Evolutionary conservation across 2,888 invertebrate genomes (phyloP).

Genomic region (Microctonus brassicae): DNA sequence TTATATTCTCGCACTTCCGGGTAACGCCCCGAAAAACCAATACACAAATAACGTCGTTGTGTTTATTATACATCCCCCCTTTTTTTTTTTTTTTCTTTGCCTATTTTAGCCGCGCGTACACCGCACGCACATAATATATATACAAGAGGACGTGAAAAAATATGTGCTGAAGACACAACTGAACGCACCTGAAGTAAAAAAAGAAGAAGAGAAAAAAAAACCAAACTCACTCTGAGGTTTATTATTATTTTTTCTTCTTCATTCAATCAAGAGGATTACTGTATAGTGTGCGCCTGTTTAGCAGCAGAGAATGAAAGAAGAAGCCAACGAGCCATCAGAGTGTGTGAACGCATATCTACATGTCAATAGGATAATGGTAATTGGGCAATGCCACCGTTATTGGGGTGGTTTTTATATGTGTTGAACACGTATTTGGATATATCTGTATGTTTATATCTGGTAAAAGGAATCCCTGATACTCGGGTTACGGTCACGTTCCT

Average conservation of each 20-base stretch:
- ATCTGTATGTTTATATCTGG: slow-evolving; percentile 22
- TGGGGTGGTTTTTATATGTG: slow-evolving; percentile 33
- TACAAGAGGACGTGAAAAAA: slow-evolving; percentile 4
- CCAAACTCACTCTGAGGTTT: background rate
- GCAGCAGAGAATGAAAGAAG: slow-evolving; percentile 18
- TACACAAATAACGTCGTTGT: slow-evolving; percentile 64
- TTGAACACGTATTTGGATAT: slow-evolving; percentile 16
- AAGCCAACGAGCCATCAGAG: slow-evolving; percentile 36
- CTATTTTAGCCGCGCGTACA: background rate
- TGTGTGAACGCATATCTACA: slow-evolving; percentile 64
- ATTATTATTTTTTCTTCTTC: background rate
- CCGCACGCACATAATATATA: slow-evolving; percentile 26
- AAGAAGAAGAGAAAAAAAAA: background rate
- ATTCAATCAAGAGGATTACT: background rate
- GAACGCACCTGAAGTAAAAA: background rate
- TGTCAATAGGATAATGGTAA: slow-evolving; percentile 66
- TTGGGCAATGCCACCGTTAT: slow-evolving; percentile 64
- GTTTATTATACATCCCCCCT: background rate
- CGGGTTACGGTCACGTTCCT: slow-evolving; percentile 56
- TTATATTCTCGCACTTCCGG: slow-evolving; percentile 57
- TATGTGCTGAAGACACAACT: slow-evolving; percentile 13
- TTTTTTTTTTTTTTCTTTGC: background rate
- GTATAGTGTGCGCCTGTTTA: slow-evolving; percentile 21
- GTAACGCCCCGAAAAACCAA: slow-evolving; percentile 67
- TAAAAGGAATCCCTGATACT: slow-evolving; percentile 48